Conservation (phyloP, 2,113 vertebrate species). For the Motacilla tschutschensis region DNA sequence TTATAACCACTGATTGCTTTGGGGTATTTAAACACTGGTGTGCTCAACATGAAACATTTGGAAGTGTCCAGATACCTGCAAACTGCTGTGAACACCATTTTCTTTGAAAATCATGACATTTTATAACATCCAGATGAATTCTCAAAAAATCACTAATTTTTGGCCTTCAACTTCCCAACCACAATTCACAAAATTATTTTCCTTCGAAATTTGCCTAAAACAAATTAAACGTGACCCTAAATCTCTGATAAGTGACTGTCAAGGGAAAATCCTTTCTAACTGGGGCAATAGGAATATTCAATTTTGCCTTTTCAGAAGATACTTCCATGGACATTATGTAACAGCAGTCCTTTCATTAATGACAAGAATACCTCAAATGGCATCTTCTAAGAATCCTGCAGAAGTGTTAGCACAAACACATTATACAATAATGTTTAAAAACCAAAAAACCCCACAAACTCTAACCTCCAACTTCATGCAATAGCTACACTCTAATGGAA, state of each 20-base stretch:
- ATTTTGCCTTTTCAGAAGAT: not conserved
- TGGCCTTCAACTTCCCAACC: not conserved
- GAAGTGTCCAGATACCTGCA: not conserved
- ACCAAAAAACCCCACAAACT: not conserved
- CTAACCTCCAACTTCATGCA: not conserved
- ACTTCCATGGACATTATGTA: not conserved
- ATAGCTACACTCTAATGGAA: not conserved
- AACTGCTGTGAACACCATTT: not conserved
- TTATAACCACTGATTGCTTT: not conserved
- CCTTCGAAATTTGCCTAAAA: not conserved
- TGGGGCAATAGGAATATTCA: not conserved
- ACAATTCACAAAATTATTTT: not conserved
- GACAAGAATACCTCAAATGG: not conserved
- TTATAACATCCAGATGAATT: not conserved
- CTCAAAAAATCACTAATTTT: not conserved
- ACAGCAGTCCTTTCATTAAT: not conserved
- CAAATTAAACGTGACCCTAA: not conserved
- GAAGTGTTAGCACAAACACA: not conserved
- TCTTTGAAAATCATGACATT: not conserved
- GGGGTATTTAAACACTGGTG: not conserved
- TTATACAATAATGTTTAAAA: not conserved
- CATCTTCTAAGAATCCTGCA: not conserved
- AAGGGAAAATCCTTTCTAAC: not conserved
- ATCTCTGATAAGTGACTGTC: not conserved
- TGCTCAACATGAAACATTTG: not conserved